Conservation (phyloP, 2,113 vertebrate species). For the Tetrax tetrax region DNA sequence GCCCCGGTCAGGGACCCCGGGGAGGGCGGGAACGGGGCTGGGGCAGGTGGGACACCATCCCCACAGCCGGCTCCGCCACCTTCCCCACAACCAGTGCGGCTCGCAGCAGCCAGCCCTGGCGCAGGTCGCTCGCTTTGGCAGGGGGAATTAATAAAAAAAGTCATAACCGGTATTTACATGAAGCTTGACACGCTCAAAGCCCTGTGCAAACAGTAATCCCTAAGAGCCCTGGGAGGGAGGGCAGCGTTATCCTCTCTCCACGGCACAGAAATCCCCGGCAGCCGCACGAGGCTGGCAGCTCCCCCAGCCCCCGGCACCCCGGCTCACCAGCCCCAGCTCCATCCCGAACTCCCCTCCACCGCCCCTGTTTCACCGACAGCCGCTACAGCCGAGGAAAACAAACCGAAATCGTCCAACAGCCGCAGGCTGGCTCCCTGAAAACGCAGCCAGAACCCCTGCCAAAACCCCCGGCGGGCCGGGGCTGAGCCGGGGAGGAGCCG, state of each 20-base stretch:
- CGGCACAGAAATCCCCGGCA: not conserved
- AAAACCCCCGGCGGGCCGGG: accelerated
- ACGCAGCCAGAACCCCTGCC: not conserved
- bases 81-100: too few relatives aligned
- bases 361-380: not conserved
- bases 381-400: accelerated
- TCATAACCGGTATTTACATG: conserved; percentile 3
- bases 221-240: not conserved
- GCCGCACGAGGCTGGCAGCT: not conserved
- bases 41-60: too few relatives aligned
- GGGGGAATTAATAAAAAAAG: not conserved
- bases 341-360: accelerated
- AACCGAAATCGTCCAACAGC: accelerated
- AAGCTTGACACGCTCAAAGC: not conserved
- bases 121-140: not conserved
- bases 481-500: not conserved
- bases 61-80: too few relatives aligned
- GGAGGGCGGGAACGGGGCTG: too few relatives aligned
- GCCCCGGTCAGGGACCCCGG: too few relatives aligned
- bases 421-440: accelerated
- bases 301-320: not conserved
- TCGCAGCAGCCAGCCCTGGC: accelerated
- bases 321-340: too few relatives aligned
- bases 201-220: conserved; percentile 35
- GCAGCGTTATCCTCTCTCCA: not conserved